phyloP scores from a whole-genome alignment of 2,888 invertebrate species.

The Beris chalybata region DNA sequence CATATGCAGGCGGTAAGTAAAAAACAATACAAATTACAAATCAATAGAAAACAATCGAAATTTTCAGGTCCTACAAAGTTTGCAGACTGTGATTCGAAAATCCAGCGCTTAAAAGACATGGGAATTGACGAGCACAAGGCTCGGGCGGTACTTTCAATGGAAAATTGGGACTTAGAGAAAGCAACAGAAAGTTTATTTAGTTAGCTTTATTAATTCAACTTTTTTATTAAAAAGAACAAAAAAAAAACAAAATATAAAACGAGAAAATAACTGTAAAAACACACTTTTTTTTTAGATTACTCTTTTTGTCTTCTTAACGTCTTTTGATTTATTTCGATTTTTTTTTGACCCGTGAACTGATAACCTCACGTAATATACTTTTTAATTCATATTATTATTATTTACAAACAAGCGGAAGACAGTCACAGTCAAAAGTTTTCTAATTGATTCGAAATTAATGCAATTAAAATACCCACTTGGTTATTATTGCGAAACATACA shows the following conservation, averaged over 20 bases:
- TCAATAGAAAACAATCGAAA: background rate
- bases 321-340: background rate
- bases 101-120: slow-evolving; percentile 88
- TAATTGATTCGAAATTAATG: too few relatives aligned
- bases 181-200: slow-evolving; percentile 88
- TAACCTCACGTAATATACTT: too few relatives aligned
- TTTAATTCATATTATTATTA: too few relatives aligned
- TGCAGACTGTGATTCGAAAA: slow-evolving; percentile 83
- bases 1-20: slow-evolving; percentile 81
- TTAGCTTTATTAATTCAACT: slow-evolving; percentile 58
- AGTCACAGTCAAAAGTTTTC: too few relatives aligned
- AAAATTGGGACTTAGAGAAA: slow-evolving; percentile 89
- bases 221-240: slow-evolving; percentile 17
- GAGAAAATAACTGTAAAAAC: slow-evolving; percentile 20
- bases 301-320: background rate
- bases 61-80: slow-evolving; percentile 66
- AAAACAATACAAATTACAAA: background rate
- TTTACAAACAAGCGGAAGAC: too few relatives aligned
- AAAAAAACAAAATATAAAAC: slow-evolving; percentile 3
- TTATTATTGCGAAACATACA: slow-evolving; percentile 7
- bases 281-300: background rate
- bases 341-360: too few relatives aligned
- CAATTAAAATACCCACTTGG: background rate
- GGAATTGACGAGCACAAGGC: slow-evolving; percentile 90
- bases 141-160: slow-evolving; percentile 85